Evolutionary conservation across 1,140 invertebrate species (phyloP).

Genomic region (Drosophila tropicalis): DNA sequence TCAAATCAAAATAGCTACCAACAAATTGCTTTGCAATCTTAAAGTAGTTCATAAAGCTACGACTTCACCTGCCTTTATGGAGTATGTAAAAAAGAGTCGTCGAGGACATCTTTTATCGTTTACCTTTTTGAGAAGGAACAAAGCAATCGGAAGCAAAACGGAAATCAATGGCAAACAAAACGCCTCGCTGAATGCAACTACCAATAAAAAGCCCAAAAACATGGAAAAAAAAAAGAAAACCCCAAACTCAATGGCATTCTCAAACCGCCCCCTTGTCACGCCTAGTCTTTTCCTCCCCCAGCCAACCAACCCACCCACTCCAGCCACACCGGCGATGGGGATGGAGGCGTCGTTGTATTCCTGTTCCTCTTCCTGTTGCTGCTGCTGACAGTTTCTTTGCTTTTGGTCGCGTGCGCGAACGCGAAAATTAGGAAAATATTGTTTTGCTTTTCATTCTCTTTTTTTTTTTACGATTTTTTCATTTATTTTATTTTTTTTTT

Average conservation of each 20-base stretch:
- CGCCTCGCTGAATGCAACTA: constrained; percentile 30
- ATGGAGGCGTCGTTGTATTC: constrained; percentile 32
- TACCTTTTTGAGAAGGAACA: constrained; percentile 51
- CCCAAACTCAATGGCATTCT: neutral
- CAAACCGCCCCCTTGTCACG: neutral
- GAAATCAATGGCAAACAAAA: constrained; percentile 77
- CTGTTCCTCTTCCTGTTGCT: constrained; percentile 37
- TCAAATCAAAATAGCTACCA: too few relatives aligned
- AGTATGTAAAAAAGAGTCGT: constrained; percentile 1
- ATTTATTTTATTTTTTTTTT: constrained; percentile 48
- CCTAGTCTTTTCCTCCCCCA: neutral
- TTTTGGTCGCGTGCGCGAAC: constrained; percentile 72
- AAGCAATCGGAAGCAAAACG: constrained; percentile 73
- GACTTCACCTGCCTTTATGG: neutral
- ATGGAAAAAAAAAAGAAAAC: constrained; percentile 7
- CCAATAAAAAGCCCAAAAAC: constrained; percentile 7
- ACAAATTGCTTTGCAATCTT: neutral
- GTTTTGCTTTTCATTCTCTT: constrained; percentile 54
- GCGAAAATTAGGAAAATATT: constrained; percentile 79
- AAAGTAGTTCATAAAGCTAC: neutral
- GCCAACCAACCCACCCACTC: neutral
- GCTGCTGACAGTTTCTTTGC: constrained; percentile 75
- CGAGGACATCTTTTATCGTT: constrained; percentile 11
- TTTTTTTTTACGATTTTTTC: constrained; percentile 17
- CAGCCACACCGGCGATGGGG: neutral